Percentiles rank a stretch among this genome's conserved stretches.
Evolutionary conservation across 2,113 vertebrate genomes (phyloP).

Genomic region (Pseudolaguvia tuberculata): DNA sequence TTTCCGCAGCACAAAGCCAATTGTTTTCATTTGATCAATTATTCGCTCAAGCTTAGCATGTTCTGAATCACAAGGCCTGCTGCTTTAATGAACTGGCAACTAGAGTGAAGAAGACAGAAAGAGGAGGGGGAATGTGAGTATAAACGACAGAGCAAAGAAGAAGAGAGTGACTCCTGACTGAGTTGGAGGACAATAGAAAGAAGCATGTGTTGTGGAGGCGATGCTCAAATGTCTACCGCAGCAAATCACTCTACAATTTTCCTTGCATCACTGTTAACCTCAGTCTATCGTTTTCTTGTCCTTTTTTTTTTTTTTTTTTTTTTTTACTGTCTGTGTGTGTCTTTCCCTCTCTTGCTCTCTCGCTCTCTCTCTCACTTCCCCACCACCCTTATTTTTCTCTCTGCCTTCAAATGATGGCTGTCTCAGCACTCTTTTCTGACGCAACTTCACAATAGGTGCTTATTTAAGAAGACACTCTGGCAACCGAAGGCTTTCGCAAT

Average conservation of each 20-base stretch:
- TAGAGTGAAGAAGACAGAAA: neutral
- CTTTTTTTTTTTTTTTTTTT: neutral
- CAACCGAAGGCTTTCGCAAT: slow-evolving; percentile 51
- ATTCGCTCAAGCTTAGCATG: slow-evolving; percentile 60
- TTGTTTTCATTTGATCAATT: slow-evolving; percentile 70
- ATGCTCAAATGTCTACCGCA: slow-evolving; percentile 39
- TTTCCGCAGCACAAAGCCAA: slow-evolving; percentile 62
- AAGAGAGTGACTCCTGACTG: slow-evolving; percentile 16
- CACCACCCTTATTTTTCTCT: slow-evolving; percentile 20
- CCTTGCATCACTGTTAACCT: neutral
- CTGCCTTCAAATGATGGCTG: slow-evolving; percentile 28
- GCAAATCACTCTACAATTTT: slow-evolving; percentile 46
- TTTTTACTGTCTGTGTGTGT: neutral
- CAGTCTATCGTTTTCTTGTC: neutral
- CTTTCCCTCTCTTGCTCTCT: too few species aligned
- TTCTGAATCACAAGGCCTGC: slow-evolving; percentile 47
- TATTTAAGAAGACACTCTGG: slow-evolving; percentile 57
- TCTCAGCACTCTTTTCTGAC: slow-evolving; percentile 41
- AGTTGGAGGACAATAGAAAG: slow-evolving; percentile 37
- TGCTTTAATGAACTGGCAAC: slow-evolving; percentile 49
- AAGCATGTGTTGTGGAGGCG: slow-evolving; percentile 33
- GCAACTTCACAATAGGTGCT: slow-evolving; percentile 49
- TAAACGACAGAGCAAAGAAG: neutral
- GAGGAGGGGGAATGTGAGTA: slow-evolving; percentile 6
- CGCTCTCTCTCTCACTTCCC: slow-evolving; percentile 10